phyloP scores from a whole-genome alignment of 1,140 invertebrate genomes.

The Arion vulgaris region DNA sequence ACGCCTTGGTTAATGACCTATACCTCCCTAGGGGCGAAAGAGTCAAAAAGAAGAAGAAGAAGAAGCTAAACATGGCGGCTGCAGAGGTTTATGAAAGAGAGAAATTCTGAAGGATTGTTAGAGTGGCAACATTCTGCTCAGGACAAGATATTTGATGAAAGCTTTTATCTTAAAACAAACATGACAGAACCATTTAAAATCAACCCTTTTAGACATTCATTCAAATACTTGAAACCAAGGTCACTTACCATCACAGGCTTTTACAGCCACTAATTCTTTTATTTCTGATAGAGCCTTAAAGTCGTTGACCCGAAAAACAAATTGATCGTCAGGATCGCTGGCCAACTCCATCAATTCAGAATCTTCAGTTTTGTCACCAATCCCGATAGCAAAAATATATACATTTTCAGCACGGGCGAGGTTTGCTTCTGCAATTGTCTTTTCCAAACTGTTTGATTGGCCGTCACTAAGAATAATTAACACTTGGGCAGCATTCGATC shows the following conservation, averaged over 20 bases:
- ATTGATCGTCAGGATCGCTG: constrained; percentile 44
- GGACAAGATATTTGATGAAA: no score
- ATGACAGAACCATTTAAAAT: no score
- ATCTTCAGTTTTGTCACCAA: constrained; percentile 44
- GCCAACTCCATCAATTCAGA: constrained; percentile 49
- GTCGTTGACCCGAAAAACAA: constrained; percentile 47
- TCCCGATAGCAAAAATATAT: constrained; percentile 57
- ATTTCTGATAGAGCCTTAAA: constrained; percentile 44
- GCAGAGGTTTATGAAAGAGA: no score
- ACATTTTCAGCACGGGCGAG: constrained; percentile 45
- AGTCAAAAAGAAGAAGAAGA: no score
- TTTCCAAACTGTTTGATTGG: constrained; percentile 43
- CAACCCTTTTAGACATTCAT: no score
- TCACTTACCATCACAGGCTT: constrained; percentile 29
- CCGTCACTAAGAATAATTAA: constrained; percentile 60
- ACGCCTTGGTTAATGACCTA: no score
- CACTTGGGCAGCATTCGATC: constrained; percentile 48
- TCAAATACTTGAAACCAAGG: no score
- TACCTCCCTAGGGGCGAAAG: no score
- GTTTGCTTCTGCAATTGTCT: constrained; percentile 48
- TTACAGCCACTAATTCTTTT: constrained; percentile 41
- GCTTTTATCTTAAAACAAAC: no score
- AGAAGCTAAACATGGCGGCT: no score
- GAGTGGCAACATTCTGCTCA: no score
- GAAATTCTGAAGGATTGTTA: no score